Evolutionary conservation across 2,888 invertebrate genomes (phyloP).

Genomic region (Chrysolina americana): DNA sequence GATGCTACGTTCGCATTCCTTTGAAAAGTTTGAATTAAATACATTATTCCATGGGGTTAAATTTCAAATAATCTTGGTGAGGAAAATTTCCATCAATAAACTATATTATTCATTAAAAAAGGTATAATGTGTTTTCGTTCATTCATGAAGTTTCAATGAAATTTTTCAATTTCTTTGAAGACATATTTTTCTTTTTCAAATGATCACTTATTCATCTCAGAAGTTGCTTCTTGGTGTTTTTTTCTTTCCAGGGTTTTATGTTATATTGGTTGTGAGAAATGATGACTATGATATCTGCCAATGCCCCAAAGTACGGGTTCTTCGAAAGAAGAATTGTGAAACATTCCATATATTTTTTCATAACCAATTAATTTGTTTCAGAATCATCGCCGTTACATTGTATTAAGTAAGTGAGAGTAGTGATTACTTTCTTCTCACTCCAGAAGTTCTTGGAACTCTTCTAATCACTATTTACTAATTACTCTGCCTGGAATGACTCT

Average conservation of each 20-base stretch:
- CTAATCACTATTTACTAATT: background rate
- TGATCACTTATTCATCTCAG: no score
- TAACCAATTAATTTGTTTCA: slow-evolving; percentile 54
- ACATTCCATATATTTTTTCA: slow-evolving; percentile 15
- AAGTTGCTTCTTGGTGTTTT: no score
- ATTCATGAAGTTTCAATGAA: no score
- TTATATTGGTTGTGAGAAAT: background rate
- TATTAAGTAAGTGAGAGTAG: slow-evolving; percentile 58
- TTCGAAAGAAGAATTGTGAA: background rate
- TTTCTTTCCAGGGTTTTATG: no score
- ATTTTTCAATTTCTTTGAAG: background rate
- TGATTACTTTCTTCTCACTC: slow-evolving; percentile 39
- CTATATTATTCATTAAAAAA: no score
- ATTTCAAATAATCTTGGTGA: no score
- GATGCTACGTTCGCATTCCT: no score
- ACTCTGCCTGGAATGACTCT: slow-evolving; percentile 20
- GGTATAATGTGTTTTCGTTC: no score
- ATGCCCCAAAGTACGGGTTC: background rate
- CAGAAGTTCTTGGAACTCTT: slow-evolving; percentile 22
- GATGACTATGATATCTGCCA: background rate
- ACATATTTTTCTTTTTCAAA: background rate
- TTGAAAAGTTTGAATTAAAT: no score
- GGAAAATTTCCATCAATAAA: no score
- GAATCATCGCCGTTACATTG: slow-evolving; percentile 58
- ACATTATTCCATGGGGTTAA: no score